Evolutionary conservation across 2,888 invertebrate genomes (phyloP).

Genomic region (Pandemis heparana): DNA sequence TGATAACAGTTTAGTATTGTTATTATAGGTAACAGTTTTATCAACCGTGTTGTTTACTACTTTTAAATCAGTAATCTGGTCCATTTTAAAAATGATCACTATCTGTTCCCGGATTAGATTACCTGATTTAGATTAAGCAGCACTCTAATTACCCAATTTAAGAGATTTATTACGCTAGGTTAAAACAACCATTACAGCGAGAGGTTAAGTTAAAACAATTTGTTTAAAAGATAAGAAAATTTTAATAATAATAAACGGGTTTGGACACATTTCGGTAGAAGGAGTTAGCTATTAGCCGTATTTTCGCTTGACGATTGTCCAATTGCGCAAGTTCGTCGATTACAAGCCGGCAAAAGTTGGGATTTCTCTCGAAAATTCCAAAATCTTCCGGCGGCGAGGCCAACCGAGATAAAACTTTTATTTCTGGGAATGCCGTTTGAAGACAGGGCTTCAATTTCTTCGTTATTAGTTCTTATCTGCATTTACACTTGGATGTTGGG

Average conservation of each 20-base stretch:
- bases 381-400: conserved; percentile 51
- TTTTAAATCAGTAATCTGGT: background rate
- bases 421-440: conserved; percentile 54
- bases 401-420: conserved; percentile 65
- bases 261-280: conserved; percentile 54
- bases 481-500: conserved; percentile 22
- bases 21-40: too few species aligned
- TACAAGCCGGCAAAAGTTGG: conserved; percentile 64
- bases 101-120: background rate
- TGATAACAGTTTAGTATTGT: background rate
- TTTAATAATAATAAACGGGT: conserved; percentile 32
- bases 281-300: conserved; percentile 64
- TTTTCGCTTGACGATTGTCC: conserved; percentile 64
- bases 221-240: conserved; percentile 26
- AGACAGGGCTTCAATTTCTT: conserved; percentile 48
- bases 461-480: conserved; percentile 42
- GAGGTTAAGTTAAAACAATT: conserved; percentile 13
- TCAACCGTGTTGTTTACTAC: background rate
- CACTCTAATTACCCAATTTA: background rate
- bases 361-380: conserved; percentile 59
- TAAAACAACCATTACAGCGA: background rate
- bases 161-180: background rate
- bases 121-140: background rate
- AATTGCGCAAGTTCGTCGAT: conserved; percentile 72
- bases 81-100: background rate